These are phyloP conservation scores for Acanthochromis polyacanthus DNA, from an alignment of 2,113 vertebrate species.

Conservation along the genomic window DNA sequence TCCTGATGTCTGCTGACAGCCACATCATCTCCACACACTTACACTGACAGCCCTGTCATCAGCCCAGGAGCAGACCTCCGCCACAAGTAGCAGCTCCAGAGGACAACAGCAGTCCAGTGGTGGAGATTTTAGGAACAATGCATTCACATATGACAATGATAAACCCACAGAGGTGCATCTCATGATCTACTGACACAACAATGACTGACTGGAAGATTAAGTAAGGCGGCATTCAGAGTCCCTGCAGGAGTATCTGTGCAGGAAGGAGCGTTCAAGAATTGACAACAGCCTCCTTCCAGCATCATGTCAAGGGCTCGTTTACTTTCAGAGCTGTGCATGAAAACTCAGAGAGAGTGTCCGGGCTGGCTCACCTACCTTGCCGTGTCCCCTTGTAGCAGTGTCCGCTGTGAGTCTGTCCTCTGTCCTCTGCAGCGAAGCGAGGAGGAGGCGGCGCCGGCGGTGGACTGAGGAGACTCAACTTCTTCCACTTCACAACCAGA, in stretches of 20 bases:
- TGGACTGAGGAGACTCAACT: conserved; percentile 67
- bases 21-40: conserved; percentile 63
- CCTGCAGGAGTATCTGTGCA: conserved; percentile 19
- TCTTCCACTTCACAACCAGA: conserved; percentile 47
- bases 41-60: conserved; percentile 38
- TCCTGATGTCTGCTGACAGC: conserved; percentile 66
- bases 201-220: background rate
- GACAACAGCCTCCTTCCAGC: conserved; percentile 38
- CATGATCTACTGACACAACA: background rate
- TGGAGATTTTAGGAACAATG: background rate
- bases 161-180: background rate
- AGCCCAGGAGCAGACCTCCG: conserved; percentile 17
- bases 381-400: conserved; percentile 56
- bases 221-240: background rate
- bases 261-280: background rate
- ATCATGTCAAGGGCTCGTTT: conserved; percentile 45
- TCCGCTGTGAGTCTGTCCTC: conserved; percentile 54
- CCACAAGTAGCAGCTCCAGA: background rate
- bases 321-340: conserved; percentile 18
- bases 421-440: conserved; percentile 60
- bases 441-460: conserved; percentile 70
- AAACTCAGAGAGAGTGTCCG: conserved; percentile 5
- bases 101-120: background rate
- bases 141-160: background rate
- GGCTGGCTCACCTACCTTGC: conserved; percentile 57